phyloP scores from a whole-genome alignment of 2,113 vertebrate species.

The Pygathrix nemaeus region DNA sequence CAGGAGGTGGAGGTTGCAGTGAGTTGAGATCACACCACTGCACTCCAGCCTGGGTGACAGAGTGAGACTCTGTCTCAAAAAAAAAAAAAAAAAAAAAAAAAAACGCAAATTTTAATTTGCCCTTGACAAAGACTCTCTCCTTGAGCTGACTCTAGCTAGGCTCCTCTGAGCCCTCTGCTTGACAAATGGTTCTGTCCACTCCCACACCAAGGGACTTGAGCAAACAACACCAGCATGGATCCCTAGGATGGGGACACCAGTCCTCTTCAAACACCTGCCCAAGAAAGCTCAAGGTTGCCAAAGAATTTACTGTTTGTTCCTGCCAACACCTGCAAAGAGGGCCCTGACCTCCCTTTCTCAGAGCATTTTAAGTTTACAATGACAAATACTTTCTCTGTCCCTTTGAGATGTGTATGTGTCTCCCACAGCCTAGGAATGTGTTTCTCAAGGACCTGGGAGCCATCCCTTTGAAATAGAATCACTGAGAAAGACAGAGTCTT shows the following conservation, averaged over 20 bases:
- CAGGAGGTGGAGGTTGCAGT: too few relatives aligned
- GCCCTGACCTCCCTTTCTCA: background rate
- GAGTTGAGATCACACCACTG: too few relatives aligned
- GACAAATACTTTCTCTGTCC: background rate
- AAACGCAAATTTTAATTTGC: background rate
- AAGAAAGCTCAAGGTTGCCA: background rate
- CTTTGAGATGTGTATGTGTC: background rate
- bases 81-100: too few relatives aligned
- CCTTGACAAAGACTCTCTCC: background rate
- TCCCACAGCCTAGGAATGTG: too few relatives aligned
- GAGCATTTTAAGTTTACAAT: background rate
- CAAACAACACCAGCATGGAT: background rate
- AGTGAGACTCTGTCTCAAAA: too few relatives aligned
- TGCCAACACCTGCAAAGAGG: background rate
- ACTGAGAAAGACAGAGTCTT: background rate
- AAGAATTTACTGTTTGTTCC: background rate
- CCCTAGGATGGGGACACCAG: background rate
- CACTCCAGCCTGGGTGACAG: too few relatives aligned
- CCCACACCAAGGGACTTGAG: background rate
- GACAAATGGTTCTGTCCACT: too few relatives aligned
- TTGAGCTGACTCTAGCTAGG: background rate
- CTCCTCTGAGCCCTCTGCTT: background rate
- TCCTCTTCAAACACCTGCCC: accelerated
- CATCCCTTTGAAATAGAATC: background rate
- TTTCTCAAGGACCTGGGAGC: background rate